Base-by-base conservation (phyloP, 2,888 invertebrate species). In the Xiphydria camelus region DNA sequence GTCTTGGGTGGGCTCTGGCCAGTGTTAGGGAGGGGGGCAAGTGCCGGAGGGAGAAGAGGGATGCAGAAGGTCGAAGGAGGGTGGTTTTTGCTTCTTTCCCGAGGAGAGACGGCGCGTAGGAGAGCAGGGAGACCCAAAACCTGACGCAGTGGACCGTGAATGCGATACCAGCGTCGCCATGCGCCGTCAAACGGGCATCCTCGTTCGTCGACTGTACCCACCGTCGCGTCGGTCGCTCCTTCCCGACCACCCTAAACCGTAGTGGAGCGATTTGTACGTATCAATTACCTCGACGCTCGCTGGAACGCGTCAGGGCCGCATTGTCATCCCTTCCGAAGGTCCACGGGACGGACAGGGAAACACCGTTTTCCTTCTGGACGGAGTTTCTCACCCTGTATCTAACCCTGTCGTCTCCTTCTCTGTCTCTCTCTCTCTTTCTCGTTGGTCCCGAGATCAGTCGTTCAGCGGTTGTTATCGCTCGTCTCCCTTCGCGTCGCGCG, bases 121-220 rank as follows among this genome's bases (percentile, higher is more conserved):
- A 20, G 22, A 33, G 23, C n/a, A n/a, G 20, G 49, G 55, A 53
- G 54, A 53, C 47, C 55, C 61, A 60, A 64, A 60, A 59, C 60
- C 57, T 45, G 60, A 57, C 38, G 64, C 71, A 70, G 64, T 58
- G 62, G 61, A 71, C 62, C 66, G 71, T 71, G 65, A 71, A 71
- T 64, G 70, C 62, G 71, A 71, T 71, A 71, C 68, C 68, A 64
- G 61, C 61, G 65, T 60, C 60, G 60, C 60, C 59, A 57, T 57
- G 56, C 45, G 55, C 53, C 60, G 61, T 62, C 55, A 58, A 62
- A 58, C 61, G 61, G 56, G 57, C 59, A 57, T 62, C 62, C 63
- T 57, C 12, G 25, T 31, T 45, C 17, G 17, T 53, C 52, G 49
- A 41, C 54, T 55, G 47, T 54, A 57, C 56, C 49, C 43, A 35